Base-by-base conservation (phyloP, 1,140 invertebrate species). In the Drosophila kurseongensis region DNA sequence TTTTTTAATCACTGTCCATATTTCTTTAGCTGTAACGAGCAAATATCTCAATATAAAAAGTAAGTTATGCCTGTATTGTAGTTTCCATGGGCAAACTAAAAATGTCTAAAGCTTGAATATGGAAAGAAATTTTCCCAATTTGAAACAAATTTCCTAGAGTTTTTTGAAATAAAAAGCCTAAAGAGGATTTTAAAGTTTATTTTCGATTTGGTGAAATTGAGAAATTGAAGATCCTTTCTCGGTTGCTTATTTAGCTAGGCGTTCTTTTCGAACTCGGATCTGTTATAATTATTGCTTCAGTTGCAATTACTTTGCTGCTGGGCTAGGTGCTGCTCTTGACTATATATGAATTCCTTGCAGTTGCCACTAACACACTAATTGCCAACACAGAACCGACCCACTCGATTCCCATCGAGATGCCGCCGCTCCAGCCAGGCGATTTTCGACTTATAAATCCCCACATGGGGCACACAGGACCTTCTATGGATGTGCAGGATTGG, bases 381-480 rank as follows among this genome's bases (percentile, higher is more conserved):
- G 68, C 51, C 47, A 58, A 18, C 67, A 57, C 36, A 42, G 42
- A 71, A 58, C 44, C 44, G 36, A 58, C 36, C 36, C 51, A 69
- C 67, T 69, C 51, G 66, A 69, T 69, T 57, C 50, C 41, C 41
- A 40, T 40, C 35, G 65, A 71, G 41, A n/a, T 69, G 62, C 18
- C 38, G 23, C 45, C 38, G 14, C 14, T 48, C 38, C 62, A 56
- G 35, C 16, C 63, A 45, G 67, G 36, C 67, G 51, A 69, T 57
- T 69, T 69, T 71, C 63, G 12, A 69, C 65, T 69, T 69, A 71
- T 71, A 71, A 58, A 71, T 71, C 68, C 68, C 68, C 66, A 50
- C 68, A 72, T 50, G 66, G 18, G 42, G 66, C 51, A 66, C 14
- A 10, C 27, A 27, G 29, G n/a, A 12, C 50, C 60, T 27, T 9